A percentile compares a stretch with the other conserved stretches of the same genome.
phyloP scores from a whole-genome alignment of 2,888 invertebrate genomes.

The Ctenicera cuprea region DNA sequence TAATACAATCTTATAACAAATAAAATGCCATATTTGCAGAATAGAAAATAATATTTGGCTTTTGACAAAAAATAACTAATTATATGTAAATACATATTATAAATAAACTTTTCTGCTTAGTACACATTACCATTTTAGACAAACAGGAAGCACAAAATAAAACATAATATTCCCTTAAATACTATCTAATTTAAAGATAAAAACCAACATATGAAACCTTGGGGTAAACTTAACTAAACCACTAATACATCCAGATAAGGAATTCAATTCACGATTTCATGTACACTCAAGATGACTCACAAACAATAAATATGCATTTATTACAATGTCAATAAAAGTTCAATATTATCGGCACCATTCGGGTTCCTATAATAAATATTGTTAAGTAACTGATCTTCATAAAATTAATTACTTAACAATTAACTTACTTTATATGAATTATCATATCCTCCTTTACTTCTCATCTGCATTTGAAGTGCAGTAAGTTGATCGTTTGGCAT shows the following conservation, averaged over 20 bases:
- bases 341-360: conserved; percentile 60
- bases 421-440: conserved; percentile 68
- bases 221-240: conserved; percentile 23
- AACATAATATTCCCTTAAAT: conserved; percentile 7
- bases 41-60: conserved; percentile 47
- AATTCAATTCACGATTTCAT: conserved; percentile 27
- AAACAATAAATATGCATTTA: conserved; percentile 38
- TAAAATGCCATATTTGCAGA: conserved; percentile 36
- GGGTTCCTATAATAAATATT: conserved; percentile 51
- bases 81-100: background rate
- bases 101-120: no score
- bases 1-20: conserved; percentile 24
- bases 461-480: conserved; percentile 95
- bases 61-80: conserved; percentile 22
- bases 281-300: conserved; percentile 42
- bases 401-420: background rate
- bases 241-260: conserved; percentile 15
- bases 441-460: conserved; percentile 96
- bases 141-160: background rate
- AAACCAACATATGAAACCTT: background rate
- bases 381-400: background rate
- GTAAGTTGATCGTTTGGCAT: conserved; percentile 88
- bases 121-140: background rate
- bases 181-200: conserved; percentile 16
- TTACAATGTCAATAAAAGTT: conserved; percentile 12